Percentiles rank a stretch among this genome's conserved stretches.
Evolutionary conservation across 2,113 vertebrate genomes (phyloP).

Genomic region (Podarcis cretensis): DNA sequence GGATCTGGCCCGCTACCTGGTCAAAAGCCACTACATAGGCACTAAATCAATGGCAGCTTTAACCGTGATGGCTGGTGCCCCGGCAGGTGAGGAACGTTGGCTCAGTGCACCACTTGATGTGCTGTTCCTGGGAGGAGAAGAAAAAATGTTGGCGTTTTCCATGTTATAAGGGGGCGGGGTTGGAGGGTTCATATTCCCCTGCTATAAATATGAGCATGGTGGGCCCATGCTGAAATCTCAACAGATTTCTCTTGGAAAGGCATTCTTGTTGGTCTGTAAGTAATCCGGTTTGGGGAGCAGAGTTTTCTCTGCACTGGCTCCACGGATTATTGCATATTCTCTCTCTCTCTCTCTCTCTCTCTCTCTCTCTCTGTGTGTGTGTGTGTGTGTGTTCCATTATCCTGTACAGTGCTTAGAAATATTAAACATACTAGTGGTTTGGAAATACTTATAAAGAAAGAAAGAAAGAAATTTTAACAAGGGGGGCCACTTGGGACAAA

Average conservation of each 20-base stretch:
- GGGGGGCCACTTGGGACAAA: not conserved
- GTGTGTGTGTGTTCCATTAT: too few relatives aligned
- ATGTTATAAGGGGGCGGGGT: not conserved
- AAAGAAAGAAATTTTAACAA: not conserved
- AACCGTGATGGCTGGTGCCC: slow-evolving; percentile 91
- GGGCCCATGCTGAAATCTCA: not conserved
- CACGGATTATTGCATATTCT: too few relatives aligned
- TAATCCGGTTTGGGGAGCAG: not conserved
- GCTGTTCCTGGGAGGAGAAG: not conserved
- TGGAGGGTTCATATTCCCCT: not conserved
- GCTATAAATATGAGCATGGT: not conserved
- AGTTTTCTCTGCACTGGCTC: too few relatives aligned
- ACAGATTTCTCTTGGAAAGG: not conserved
- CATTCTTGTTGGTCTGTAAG: not conserved
- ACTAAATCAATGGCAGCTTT: slow-evolving; percentile 97
- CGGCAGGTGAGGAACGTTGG: slow-evolving; percentile 82
- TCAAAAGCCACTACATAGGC: slow-evolving; percentile 97
- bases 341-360: too few relatives aligned
- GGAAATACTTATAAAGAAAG: too few relatives aligned
- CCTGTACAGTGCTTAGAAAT: too few relatives aligned
- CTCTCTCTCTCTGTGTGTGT: too few relatives aligned
- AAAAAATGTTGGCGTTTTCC: not conserved
- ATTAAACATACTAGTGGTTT: too few relatives aligned
- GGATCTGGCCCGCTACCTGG: slow-evolving; percentile 95
- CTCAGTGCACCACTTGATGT: not conserved